A percentile compares a stretch with the other conserved stretches of the same genome.
These are phyloP conservation scores for Furcifer pardalis DNA, from an alignment of 2,797 vertebrate genomes.

Conservation along the genomic window DNA sequence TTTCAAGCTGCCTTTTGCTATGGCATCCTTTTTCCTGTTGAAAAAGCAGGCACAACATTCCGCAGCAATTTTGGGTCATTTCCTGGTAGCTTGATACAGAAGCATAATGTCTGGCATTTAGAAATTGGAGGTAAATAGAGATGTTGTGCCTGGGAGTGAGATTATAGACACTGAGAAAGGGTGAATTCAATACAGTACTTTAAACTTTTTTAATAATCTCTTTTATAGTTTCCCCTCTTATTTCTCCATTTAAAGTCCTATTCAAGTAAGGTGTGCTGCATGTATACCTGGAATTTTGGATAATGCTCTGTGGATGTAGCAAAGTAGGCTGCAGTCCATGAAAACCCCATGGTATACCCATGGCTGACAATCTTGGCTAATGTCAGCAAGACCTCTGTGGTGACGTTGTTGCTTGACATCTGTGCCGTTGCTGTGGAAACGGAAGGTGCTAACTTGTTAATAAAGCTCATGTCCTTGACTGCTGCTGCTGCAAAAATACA, in stretches of 20 bases:
- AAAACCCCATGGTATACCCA: not conserved
- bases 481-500: conserved; percentile 70
- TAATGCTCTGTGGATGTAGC: not conserved
- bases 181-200: no score
- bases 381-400: conserved; percentile 31
- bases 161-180: no score
- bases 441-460: conserved; percentile 79
- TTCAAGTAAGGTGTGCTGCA: no score
- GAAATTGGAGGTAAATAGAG: no score
- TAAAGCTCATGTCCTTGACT: conserved; percentile 70
- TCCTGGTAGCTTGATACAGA: no score
- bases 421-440: conserved; percentile 77
- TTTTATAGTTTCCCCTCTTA: not conserved
- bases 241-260: not conserved
- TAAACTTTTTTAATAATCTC: no score
- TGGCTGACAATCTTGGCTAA: conserved; percentile 15
- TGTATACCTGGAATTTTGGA: not conserved
- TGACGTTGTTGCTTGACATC: conserved; percentile 76
- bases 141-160: no score
- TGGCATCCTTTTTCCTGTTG: no score
- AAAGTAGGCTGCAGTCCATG: not conserved
- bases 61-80: no score
- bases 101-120: no score
- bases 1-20: no score
- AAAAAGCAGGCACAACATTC: no score